A percentile compares a stretch with the other conserved stretches of the same genome.
Conservation (phyloP, 2,888 invertebrate species). For the Oeneis ivallda region DNA sequence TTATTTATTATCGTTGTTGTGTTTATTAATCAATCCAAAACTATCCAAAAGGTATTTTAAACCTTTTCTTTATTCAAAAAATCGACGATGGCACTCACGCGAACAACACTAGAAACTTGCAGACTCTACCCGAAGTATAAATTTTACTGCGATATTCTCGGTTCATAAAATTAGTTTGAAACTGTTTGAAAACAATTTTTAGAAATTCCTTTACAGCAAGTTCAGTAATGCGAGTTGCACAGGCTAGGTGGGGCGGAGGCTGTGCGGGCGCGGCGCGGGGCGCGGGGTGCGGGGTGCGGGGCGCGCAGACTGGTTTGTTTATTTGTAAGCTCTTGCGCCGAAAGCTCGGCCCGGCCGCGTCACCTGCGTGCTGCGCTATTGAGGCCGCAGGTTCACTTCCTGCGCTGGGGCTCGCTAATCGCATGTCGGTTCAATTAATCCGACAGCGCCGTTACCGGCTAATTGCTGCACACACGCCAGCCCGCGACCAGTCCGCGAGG, state of each 20-base stretch:
- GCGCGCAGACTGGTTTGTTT: slow-evolving; percentile 67
- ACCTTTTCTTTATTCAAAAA: neutral
- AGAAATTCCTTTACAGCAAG: neutral
- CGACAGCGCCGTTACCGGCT: neutral
- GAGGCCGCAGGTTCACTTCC: slow-evolving; percentile 13
- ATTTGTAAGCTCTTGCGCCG: slow-evolving; percentile 62
- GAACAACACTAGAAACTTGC: neutral
- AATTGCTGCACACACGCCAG: neutral
- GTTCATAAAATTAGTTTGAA: neutral
- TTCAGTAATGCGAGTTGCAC: neutral
- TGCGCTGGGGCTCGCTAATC: slow-evolving; percentile 12
- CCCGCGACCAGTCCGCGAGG: neutral
- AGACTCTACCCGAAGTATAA: neutral
- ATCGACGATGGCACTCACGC: neutral
- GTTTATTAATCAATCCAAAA: neutral
- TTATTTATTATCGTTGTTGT: too few relatives aligned
- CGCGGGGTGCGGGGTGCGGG: slow-evolving; percentile 39
- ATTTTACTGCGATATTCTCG: neutral
- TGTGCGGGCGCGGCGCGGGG: slow-evolving; percentile 40
- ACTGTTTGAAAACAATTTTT: neutral
- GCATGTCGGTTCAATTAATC: slow-evolving; percentile 11
- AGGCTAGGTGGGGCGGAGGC: neutral
- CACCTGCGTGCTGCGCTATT: slow-evolving; percentile 16
- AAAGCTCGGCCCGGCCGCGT: slow-evolving; percentile 49
- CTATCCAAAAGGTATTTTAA: neutral